Conservation (phyloP, 1,140 invertebrate genomes). For the Zaprionus ghesquierei region DNA sequence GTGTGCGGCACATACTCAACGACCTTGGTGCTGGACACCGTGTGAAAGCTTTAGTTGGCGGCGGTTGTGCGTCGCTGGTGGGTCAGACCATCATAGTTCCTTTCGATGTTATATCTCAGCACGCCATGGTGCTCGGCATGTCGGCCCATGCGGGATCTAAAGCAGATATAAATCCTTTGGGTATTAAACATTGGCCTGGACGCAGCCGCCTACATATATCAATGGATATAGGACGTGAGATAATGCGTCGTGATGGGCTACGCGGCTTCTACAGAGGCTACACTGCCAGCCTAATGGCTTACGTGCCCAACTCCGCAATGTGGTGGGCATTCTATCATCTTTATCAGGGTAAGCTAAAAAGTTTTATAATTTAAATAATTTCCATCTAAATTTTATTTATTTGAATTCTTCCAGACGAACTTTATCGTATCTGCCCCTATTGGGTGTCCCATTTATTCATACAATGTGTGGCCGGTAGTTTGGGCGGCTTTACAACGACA, state of each 20-base stretch:
- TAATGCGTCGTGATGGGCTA: constrained; percentile 91
- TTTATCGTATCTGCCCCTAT: constrained; percentile 88
- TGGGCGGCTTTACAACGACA: constrained; percentile 95
- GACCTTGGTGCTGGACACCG: constrained; percentile 84
- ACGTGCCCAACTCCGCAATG: constrained; percentile 96
- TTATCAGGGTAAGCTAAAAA: constrained; percentile 91
- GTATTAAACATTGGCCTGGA: constrained; percentile 85
- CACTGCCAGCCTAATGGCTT: constrained; percentile 93
- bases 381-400: neutral
- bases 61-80: constrained; percentile 94
- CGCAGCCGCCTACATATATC: constrained; percentile 86
- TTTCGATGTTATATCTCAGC: constrained; percentile 97
- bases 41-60: constrained; percentile 86
- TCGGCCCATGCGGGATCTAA: constrained; percentile 83
- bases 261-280: constrained; percentile 97
- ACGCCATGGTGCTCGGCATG: constrained; percentile 96
- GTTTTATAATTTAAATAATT: neutral
- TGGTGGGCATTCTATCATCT: constrained; percentile 98
- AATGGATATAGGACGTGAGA: constrained; percentile 87
- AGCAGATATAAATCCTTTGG: constrained; percentile 88
- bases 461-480: constrained; percentile 93
- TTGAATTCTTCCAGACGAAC: constrained; percentile 86
- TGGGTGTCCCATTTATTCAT: constrained; percentile 93
- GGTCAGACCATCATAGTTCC: constrained; percentile 98
- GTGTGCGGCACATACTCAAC: constrained; percentile 91